These are phyloP conservation scores for Bothrops alternatus DNA, from an alignment of 2,797 vertebrate genomes.

Conservation along the genomic window DNA sequence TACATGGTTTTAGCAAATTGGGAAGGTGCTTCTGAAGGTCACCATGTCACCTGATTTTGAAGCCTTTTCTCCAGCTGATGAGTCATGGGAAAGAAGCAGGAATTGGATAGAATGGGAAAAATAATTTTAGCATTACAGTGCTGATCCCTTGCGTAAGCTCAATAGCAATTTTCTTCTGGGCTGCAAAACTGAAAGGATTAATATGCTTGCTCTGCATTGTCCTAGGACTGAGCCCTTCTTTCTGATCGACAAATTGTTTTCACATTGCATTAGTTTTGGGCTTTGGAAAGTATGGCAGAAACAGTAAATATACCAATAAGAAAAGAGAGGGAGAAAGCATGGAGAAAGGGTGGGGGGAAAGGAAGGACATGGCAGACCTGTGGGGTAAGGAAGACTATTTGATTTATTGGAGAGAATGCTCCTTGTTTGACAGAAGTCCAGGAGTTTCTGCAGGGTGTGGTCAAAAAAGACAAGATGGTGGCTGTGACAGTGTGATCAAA, in stretches of 20 bases:
- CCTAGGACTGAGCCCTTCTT: conserved; percentile 32
- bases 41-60: background rate
- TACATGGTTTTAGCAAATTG: background rate
- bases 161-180: conserved; percentile 60
- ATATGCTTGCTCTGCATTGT: conserved; percentile 38
- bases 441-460: too few relatives aligned
- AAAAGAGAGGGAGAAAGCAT: background rate
- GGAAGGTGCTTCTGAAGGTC: background rate
- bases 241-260: conserved; percentile 22
- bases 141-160: conserved; percentile 53
- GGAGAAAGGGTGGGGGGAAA: background rate
- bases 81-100: conserved; percentile 1
- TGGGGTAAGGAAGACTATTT: background rate
- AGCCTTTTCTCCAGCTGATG: background rate
- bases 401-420: background rate
- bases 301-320: accelerated
- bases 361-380: background rate
- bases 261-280: background rate
- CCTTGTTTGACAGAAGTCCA: background rate
- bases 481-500: background rate
- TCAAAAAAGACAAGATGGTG: too few relatives aligned
- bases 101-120: conserved; percentile 32
- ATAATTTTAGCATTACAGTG: conserved; percentile 31
- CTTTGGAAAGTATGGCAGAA: background rate
- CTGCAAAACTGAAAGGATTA: conserved; percentile 51